phyloP scores from a whole-genome alignment of 2,888 invertebrate genomes.

The Mamestra brassicae region DNA sequence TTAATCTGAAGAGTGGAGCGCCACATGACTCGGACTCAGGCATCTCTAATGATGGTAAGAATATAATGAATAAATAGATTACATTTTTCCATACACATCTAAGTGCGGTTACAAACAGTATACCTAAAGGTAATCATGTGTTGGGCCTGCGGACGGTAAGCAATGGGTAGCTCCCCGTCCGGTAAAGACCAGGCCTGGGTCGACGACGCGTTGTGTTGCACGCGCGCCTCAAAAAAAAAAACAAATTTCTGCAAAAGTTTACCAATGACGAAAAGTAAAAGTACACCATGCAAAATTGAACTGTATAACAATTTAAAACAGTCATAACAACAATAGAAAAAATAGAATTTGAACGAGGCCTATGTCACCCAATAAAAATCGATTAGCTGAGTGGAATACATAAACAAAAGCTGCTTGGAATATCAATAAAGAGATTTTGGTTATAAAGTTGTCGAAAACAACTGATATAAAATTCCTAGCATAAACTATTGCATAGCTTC shows the following conservation, averaged over 20 bases:
- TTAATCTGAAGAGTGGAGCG: conserved; percentile 82
- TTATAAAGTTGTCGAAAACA: neutral
- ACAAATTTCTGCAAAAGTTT: neutral
- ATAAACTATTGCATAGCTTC: conserved; percentile 4
- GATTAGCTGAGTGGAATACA: conserved; percentile 26
- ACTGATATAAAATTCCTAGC: conserved; percentile 25
- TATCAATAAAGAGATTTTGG: conserved; percentile 12
- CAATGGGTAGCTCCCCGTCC: too few species aligned
- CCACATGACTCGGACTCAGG: conserved; percentile 88
- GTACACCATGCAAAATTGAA: neutral
- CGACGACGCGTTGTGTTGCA: too few species aligned
- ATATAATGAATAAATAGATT: neutral
- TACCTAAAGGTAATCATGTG: too few species aligned
- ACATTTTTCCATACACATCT: neutral
- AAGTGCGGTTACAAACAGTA: too few species aligned
- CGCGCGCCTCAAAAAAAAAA: too few species aligned
- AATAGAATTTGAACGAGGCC: neutral
- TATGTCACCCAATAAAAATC: neutral
- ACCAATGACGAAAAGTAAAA: neutral
- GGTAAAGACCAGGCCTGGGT: too few species aligned
- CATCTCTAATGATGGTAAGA: conserved; percentile 87
- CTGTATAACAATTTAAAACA: neutral
- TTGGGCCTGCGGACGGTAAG: too few species aligned
- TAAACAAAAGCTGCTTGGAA: conserved; percentile 27
- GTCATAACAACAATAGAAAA: neutral